Base-by-base conservation (phyloP, 1,140 invertebrate genomes). In the Drosophila arawakana region DNA sequence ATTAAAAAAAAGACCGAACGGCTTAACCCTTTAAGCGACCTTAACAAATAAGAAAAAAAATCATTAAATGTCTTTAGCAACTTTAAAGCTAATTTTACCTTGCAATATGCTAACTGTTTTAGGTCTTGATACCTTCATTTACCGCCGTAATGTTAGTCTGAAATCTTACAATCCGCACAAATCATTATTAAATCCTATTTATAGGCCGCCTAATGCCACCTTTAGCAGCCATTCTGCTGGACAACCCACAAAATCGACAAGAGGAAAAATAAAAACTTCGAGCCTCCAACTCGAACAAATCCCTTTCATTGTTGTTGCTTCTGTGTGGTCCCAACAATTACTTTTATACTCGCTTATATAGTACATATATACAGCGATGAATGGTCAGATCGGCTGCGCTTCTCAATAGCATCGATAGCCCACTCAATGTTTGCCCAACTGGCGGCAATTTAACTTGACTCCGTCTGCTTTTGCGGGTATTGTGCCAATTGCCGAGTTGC, bases 391-490 rank as follows among this genome's bases (percentile, higher is more conserved):
- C 9, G 65, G 57, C 74, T 86, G 73, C 73, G 78, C 79, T 70
- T 62, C 81, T 86, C 78, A 81, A 88, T 76, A 55, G 79, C 82
- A 88, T 80, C 82, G 83, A 86, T 86, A 88, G 76, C 83, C 80
- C 82, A 69, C 83, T 88, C 84, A 86, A 83, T 86, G 82, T 86
- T 86, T 86, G 82, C 76, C 76, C 80, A 83, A 86, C 82, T 86
- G 82, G 68, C 73, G 83, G 67, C 65, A 71, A 72, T 76, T 84
- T 76, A 75, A 81, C 67, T 75, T 58, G 63, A 70, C 67, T 78
- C 44, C 68, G 65, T 71, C 70, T 57, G 74, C 62, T 44, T 63
- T 71, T 85, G 83, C 83, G 82, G 83, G 72, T 81, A 88, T 86
- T 86, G 82, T 86, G 82, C 82, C 82, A 86, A 88, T 86, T 86